Evolutionary conservation across 2,797 vertebrate genomes (phyloP), one percentile per base, ranked within the genome.

Genomic region (Chloroceryle amazona): DNA sequence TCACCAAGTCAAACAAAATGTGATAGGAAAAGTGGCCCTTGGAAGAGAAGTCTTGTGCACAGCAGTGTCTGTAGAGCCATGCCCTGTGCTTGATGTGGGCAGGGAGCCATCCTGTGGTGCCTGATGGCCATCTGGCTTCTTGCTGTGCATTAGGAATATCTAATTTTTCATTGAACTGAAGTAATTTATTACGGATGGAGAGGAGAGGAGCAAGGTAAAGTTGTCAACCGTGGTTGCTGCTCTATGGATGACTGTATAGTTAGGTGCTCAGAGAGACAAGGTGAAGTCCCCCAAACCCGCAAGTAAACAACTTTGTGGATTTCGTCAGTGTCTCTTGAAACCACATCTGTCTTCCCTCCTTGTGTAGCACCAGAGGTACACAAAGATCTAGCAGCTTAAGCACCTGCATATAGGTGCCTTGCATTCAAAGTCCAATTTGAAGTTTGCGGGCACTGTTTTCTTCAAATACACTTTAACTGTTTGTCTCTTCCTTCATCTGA

Each of bases 81-180:
- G 0, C 81, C 6, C 44, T 0, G 0, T 55, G 29, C n/a, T 63
- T 1, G 0, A 0, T 55, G 20, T 63, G n/a, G 52, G 18, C 8
- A 37, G 62, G 57, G 37, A 84, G 14, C 18, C 44, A 33, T 4
- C 5, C 31, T 46, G 11, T 26, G 61, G 33, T 84, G 39, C 11
- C 23, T 29, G 18, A 3, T 33, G 19, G 39, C 61, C 39, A 15
- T 20, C 9, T 35, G n/a, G 5, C 57, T 62, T 76, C 78, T 71
- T 70, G 39, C 17, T 81, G 18, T 51, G 17, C 11, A 3, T 29
- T 66, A 11, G 12, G 22, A 62, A 25, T 57, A 37, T 10, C 19
- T 52, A 16, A 3, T 73, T 91, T 84, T 66, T 85, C 42, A 37
- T 23, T 41, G 20, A 14, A 37, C 37, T 39, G 5, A 22, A 49